Base-by-base conservation (phyloP, 2,888 invertebrate genomes). In the Amblyjoppa fuscipennis region DNA sequence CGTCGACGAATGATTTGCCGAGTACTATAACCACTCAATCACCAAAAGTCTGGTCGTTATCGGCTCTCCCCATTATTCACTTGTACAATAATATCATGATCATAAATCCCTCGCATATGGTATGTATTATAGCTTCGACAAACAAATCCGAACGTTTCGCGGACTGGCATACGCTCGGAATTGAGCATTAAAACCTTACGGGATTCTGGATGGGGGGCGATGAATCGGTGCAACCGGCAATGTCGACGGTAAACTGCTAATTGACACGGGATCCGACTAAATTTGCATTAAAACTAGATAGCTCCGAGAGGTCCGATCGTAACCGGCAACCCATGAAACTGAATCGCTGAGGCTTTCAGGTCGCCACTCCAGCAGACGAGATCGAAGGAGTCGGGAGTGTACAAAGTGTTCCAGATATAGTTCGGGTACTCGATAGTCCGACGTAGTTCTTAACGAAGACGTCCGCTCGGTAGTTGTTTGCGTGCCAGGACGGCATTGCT, bases 361-460 rank as follows among this genome's bases (percentile, higher is more conserved):
- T 68, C 11, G 59, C 5, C 20, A 28, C 28, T 59, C 56, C 34
- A 53, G 68, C 13, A n/a, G 73, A 16, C 45, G 66, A 75, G 28
- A 53, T 79, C 56, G 45, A 70, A 56, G 38, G n/a, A 68, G 20
- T 13, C 25, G 41, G 16, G 61, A 41, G 49, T 13, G 83, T 77
- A 83, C 69, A 73, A 49, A 73, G 59, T 45, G 69, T 77, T 83
- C 38, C n/a, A 66, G 66, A 31, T 79, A 31, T 64, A 71, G 49
- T 84, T 78, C 6, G 9, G 25, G 11, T 73, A 76, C 80, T 73
- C 56, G 31, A 80, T 51, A 56, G 80, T 59, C 68, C 76, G 45
- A 61, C 69, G 59, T 9, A 45, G 66, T 45, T 56, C 77, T 81
- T 74, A 84, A 84, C 73, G 84, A 84, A 82, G 85, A 78, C 75